Conservation (phyloP, 1,140 invertebrate species). For the Thalassaphorura encarpata region DNA sequence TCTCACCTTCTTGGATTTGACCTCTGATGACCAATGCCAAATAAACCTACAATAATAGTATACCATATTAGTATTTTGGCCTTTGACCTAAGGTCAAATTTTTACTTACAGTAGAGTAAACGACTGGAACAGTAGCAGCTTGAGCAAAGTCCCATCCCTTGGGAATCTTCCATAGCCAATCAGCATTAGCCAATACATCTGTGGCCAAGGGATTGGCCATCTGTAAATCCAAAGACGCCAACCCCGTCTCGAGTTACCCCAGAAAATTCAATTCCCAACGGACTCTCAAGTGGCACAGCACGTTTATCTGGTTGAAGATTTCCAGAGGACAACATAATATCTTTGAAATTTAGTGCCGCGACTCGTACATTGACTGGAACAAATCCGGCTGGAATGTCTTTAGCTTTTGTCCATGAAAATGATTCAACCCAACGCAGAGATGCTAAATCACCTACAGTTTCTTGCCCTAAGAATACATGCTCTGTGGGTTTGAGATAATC, state of each 20-base stretch:
- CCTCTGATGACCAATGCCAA: conserved; percentile 50
- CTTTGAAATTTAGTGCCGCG: conserved; percentile 61
- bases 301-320: conserved; percentile 51
- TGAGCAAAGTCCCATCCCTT: conserved; percentile 72
- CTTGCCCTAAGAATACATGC: conserved; percentile 67
- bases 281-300: conserved; percentile 2
- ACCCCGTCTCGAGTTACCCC: conserved; percentile 45
- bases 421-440: conserved; percentile 69
- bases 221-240: conserved; percentile 57
- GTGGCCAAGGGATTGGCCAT: conserved; percentile 50
- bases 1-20: conserved; percentile 50
- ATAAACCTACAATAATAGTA: conserved; percentile 39
- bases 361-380: conserved; percentile 45
- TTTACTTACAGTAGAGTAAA: conserved; percentile 60
- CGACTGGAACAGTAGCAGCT: conserved; percentile 76
- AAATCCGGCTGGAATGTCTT: too few relatives aligned
- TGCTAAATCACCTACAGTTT: conserved; percentile 70
- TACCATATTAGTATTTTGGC: not conserved
- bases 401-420: too few relatives aligned
- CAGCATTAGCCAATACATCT: conserved; percentile 46
- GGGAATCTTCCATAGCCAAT: conserved; percentile 66
- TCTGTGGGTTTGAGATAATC: conserved; percentile 38
- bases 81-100: conserved; percentile 10
- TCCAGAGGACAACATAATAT: conserved; percentile 65
- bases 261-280: conserved; percentile 61